phyloP scores from a whole-genome alignment of 92 coral and sea anemone species.

The Umimayanthus chanpuru region DNA sequence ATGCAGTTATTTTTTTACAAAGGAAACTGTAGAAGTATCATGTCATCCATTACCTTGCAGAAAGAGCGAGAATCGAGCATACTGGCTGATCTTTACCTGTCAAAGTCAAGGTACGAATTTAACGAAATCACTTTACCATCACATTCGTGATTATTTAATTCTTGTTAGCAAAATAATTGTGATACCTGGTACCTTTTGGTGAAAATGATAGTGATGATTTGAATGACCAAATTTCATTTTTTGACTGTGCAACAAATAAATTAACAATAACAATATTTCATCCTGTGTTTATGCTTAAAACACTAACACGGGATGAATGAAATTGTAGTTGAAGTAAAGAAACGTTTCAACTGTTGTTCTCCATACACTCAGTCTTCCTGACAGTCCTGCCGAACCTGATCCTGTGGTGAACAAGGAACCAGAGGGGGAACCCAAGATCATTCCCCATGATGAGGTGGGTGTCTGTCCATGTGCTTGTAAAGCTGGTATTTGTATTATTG shows the following conservation, averaged over 20 bases:
- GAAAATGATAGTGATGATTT: too few relatives aligned
- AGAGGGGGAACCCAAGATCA: conserved; percentile 80
- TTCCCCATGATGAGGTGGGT: conserved; percentile 97
- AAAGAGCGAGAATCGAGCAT: conserved; percentile 94
- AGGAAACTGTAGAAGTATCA: too few relatives aligned
- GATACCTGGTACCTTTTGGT: background rate
- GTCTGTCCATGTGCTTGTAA: background rate
- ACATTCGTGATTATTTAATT: background rate
- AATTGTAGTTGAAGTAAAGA: background rate
- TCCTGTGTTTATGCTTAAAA: too few relatives aligned
- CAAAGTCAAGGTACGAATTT: conserved; percentile 80
- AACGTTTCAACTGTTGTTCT: background rate
- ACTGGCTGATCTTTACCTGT: conserved; percentile 89
- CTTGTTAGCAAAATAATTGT: background rate
- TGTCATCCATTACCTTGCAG: conserved; percentile 45
- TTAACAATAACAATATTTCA: too few relatives aligned
- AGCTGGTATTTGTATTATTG: background rate
- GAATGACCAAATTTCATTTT: too few relatives aligned
- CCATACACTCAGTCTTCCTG: conserved; percentile 75
- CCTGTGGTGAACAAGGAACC: conserved; percentile 71
- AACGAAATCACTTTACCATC: background rate
- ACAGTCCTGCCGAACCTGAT: conserved; percentile 97
- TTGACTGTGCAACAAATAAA: too few relatives aligned
- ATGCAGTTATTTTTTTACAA: too few relatives aligned
- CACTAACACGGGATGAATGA: too few relatives aligned